Base-by-base conservation (phyloP, 2,888 invertebrate species). In the Spatulosminthurus flaviceps region DNA sequence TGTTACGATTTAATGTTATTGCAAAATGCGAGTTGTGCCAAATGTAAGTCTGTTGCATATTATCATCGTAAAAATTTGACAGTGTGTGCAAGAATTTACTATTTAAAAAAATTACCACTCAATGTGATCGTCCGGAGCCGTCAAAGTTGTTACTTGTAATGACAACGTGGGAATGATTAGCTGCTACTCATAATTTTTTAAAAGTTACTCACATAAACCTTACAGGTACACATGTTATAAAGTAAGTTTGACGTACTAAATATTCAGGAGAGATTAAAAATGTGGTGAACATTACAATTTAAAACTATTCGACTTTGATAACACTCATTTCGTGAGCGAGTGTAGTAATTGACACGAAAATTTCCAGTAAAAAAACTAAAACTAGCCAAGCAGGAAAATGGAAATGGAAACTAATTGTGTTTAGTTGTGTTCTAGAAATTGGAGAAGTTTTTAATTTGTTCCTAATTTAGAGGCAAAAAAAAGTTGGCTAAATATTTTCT, bases 111-210 rank as follows among this genome's bases (percentile, higher is more conserved):
- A 2, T 51, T 11, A 51, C 51, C 51, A 51, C 51, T 51, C n/a
- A 51, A 11, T 51, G 51, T 51, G 51, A 51, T 51, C 51, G 51
- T 51, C 51, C 51, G 51, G n/a, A 51, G 51, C 51, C 51, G 51
- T 51, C 51, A 51, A 51, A 19, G n/a, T 51, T 51, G 51, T 51
- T 51, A 51, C n/a, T 51, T 51, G 16, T 16, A 51, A 19, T 5
- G 5, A 51, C 51, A 51, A 13, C n/a, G n/a, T n/a, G 16, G 51
- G 51, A 51, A 51, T 51, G 51, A 51, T 51, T 51, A 51, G 16
- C 16, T 51, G 51, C 51, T 51, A 51, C 16, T 19, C 16, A 13
- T 51, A 51, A 51, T 51, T 13, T 4, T 51, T 51, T 13, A n/a
- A 51, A n/a, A 2, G 51, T 51, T 51, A 51, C 51, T 51, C 51